A percentile compares a stretch with the other conserved stretches of the same genome.
phyloP scores from a whole-genome alignment of 1,140 invertebrate species.

The Triops cancriformis region DNA sequence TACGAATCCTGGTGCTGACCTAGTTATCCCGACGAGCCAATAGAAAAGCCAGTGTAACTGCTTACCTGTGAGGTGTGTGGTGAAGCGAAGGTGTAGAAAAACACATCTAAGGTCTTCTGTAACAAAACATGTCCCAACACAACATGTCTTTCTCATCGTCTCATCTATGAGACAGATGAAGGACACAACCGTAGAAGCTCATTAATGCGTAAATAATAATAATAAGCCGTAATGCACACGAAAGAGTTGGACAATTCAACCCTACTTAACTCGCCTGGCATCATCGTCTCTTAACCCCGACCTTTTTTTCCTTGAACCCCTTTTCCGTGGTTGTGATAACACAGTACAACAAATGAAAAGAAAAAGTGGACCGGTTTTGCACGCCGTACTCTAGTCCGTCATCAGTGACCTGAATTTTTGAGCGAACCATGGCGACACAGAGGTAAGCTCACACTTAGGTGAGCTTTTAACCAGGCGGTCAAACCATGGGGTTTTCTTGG shows the following conservation, averaged over 20 bases:
- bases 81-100: not conserved
- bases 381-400: not conserved
- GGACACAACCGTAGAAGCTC: not conserved
- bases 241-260: no score
- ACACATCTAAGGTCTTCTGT: not conserved
- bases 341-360: not conserved
- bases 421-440: not conserved
- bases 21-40: not conserved
- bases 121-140: not conserved
- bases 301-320: not conserved
- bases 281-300: not conserved
- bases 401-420: not conserved
- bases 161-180: not conserved
- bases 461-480: not conserved
- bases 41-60: not conserved
- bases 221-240: not conserved
- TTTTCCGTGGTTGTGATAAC: not conserved
- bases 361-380: constrained; percentile 9
- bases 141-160: not conserved
- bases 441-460: not conserved
- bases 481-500: not conserved
- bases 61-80: not conserved
- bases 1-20: constrained; percentile 9
- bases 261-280: no score
- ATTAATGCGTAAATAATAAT: not conserved